phyloP scores from a whole-genome alignment of 2,113 vertebrate genomes.

The Callithrix jacchus region DNA sequence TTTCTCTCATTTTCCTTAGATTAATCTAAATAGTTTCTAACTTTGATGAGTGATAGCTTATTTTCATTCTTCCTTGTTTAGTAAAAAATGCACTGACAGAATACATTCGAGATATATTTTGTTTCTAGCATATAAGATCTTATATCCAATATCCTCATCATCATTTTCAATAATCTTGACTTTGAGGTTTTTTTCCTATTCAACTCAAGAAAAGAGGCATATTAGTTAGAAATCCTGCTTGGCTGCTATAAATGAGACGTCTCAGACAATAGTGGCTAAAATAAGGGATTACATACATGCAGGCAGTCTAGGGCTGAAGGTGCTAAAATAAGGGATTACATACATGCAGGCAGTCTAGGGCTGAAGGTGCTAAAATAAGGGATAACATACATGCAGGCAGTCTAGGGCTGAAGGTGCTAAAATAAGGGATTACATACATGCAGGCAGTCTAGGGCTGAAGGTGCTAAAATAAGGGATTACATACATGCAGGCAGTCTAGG shows the following conservation, averaged over 20 bases:
- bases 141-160: background rate
- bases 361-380: background rate
- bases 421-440: background rate
- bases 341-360: background rate
- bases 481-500: background rate
- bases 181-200: background rate
- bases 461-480: background rate
- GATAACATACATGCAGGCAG: background rate
- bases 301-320: background rate
- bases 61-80: background rate
- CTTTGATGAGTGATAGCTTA: background rate
- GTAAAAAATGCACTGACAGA: background rate
- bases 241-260: background rate
- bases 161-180: conserved; percentile 21
- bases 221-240: background rate
- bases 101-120: background rate
- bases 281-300: background rate
- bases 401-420: background rate
- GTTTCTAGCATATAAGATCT: background rate
- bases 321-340: too few species aligned
- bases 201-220: background rate
- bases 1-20: background rate
- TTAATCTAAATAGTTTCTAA: background rate
- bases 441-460: background rate
- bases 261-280: background rate